Conservation (phyloP, 2,888 invertebrate genomes). For the Tricholauxania praeusta region DNA sequence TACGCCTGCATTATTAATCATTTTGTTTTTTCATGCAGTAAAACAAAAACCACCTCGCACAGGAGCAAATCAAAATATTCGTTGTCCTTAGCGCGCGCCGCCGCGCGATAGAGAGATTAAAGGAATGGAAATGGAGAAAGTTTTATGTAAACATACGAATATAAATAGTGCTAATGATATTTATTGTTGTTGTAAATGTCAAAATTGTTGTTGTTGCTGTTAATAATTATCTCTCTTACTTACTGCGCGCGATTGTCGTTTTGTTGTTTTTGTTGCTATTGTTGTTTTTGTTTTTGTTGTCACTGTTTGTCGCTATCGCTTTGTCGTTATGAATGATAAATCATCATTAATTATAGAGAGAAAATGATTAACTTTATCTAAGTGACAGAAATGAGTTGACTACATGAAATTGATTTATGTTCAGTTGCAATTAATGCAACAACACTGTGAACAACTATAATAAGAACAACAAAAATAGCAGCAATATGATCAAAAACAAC, state of each 20-base stretch:
- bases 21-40: too few relatives aligned
- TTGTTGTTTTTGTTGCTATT: neutral
- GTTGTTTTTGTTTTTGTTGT: neutral
- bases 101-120: too few relatives aligned
- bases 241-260: too few relatives aligned
- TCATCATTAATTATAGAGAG: constrained; percentile 31
- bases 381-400: constrained; percentile 23
- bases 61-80: too few relatives aligned
- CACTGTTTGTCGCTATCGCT: constrained; percentile 5
- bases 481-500: neutral
- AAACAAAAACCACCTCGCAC: too few relatives aligned
- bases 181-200: neutral
- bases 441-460: constrained; percentile 1
- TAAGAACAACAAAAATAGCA: neutral
- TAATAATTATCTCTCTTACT: too few relatives aligned
- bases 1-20: too few relatives aligned
- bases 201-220: neutral
- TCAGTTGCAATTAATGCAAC: neutral
- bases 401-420: constrained; percentile 16
- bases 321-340: constrained; percentile 26
- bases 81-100: too few relatives aligned
- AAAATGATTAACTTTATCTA: constrained; percentile 33
- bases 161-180: constrained; percentile 21
- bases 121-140: too few relatives aligned
- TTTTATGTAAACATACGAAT: neutral